Percentiles rank a stretch among this genome's conserved stretches.
Conservation (phyloP, 2,888 invertebrate species). For the Ptilodon capucinus region DNA sequence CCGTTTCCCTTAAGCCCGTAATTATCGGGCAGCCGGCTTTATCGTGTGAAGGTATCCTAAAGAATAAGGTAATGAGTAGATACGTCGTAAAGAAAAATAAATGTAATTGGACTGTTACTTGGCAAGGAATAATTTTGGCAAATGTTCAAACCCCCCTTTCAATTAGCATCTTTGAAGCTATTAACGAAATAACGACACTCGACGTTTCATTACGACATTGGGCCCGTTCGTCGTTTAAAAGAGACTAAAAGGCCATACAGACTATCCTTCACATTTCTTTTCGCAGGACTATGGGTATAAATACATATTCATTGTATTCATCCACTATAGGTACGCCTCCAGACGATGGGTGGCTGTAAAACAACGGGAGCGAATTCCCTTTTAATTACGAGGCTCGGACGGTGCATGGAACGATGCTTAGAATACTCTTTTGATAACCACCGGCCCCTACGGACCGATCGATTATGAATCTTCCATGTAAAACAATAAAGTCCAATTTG, state of each 20-base stretch:
- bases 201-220: slow-evolving; percentile 15
- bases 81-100: too few species aligned
- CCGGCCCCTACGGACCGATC: slow-evolving; percentile 28
- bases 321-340: slow-evolving; percentile 41
- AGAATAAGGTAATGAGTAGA: too few species aligned
- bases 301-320: slow-evolving; percentile 51
- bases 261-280: slow-evolving; percentile 45
- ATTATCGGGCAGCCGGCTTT: too few species aligned
- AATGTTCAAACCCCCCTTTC: background rate
- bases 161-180: slow-evolving; percentile 8
- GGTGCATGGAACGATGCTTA: slow-evolving; percentile 50
- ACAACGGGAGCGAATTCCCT: slow-evolving; percentile 62
- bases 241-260: slow-evolving; percentile 39
- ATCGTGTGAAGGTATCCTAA: too few species aligned
- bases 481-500: slow-evolving; percentile 32
- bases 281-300: slow-evolving; percentile 35
- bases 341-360: slow-evolving; percentile 58
- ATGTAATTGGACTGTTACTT: background rate
- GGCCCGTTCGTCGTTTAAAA: slow-evolving; percentile 21
- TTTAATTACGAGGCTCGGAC: slow-evolving; percentile 61
- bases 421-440: slow-evolving; percentile 58
- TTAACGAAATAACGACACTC: slow-evolving; percentile 19
- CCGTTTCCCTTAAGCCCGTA: too few species aligned
- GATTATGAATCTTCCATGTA: slow-evolving; percentile 37
- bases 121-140: background rate